A percentile compares a stretch with the other conserved stretches of the same genome.
These are phyloP conservation scores for Lutraria rhynchaena DNA, from an alignment of 1,140 invertebrate genomes.

Conservation along the genomic window DNA sequence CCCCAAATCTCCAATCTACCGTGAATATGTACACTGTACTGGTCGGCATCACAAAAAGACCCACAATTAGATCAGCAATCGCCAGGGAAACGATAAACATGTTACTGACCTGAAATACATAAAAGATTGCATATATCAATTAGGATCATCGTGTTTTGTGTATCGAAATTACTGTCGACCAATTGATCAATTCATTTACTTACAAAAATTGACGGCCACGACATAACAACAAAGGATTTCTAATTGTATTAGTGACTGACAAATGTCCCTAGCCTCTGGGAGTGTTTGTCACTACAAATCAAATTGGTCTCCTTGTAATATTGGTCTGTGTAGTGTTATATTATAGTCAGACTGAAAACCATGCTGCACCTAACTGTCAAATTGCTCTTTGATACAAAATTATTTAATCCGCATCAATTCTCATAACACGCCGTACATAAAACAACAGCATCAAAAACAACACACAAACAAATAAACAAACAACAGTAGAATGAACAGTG, in stretches of 20 bases:
- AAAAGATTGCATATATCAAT: constrained; percentile 21
- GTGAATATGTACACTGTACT: constrained; percentile 86
- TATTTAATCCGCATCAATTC: too few species aligned
- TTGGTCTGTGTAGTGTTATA: too few species aligned
- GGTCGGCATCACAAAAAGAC: constrained; percentile 86
- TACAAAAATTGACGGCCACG: not conserved
- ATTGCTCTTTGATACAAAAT: too few species aligned
- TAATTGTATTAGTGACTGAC: not conserved
- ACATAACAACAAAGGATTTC: not conserved
- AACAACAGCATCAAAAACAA: too few species aligned
- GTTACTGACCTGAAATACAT: constrained; percentile 84
- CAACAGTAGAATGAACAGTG: too few species aligned
- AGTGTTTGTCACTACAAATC: too few species aligned
- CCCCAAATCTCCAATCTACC: constrained; percentile 85
- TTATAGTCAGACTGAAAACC: too few species aligned
- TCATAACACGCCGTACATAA: too few species aligned
- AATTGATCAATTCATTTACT: constrained; percentile 1
- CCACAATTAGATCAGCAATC: constrained; percentile 86
- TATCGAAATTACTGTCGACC: not conserved
- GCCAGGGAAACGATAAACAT: constrained; percentile 87
- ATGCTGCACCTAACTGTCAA: too few species aligned
- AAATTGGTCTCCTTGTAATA: too few species aligned
- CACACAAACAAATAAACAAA: too few species aligned
- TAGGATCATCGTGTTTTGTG: not conserved
- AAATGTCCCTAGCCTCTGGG: not conserved